A percentile compares a stretch with the other conserved stretches of the same genome.
phyloP scores from a whole-genome alignment of 2,113 vertebrate species.

The Sciurus niger region DNA sequence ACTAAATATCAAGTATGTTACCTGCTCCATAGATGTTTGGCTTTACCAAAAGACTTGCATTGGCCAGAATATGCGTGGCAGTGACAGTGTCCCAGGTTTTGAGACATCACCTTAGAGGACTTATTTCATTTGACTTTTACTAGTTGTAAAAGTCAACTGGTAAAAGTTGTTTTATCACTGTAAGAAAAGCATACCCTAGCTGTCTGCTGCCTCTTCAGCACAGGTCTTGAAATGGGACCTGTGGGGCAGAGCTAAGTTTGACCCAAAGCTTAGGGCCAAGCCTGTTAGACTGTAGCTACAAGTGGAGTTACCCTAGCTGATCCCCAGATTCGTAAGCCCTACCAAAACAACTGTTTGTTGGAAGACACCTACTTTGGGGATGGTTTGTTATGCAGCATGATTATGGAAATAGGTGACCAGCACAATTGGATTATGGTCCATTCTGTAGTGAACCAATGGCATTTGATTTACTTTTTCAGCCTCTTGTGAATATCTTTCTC shows the following conservation, averaged over 20 bases:
- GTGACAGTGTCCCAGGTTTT: neutral
- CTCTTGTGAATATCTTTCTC: neutral
- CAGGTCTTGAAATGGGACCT: neutral
- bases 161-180: neutral
- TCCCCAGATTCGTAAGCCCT: neutral
- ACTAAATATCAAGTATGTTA: neutral
- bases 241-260: neutral
- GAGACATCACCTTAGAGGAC: neutral
- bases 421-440: neutral
- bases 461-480: neutral
- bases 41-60: neutral
- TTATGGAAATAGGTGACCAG: neutral
- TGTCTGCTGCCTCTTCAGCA: neutral
- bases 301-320: neutral
- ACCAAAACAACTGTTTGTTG: neutral
- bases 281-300: neutral
- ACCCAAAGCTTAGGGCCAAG: neutral
- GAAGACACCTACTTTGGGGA: neutral
- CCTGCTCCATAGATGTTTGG: neutral
- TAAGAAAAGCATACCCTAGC: neutral
- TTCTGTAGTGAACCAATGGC: neutral
- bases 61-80: neutral
- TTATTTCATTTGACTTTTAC: neutral
- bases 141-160: neutral
- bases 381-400: neutral